These are phyloP conservation scores for Eclectus roratus DNA, from an alignment of 2,113 vertebrate genomes.

Conservation along the genomic window DNA sequence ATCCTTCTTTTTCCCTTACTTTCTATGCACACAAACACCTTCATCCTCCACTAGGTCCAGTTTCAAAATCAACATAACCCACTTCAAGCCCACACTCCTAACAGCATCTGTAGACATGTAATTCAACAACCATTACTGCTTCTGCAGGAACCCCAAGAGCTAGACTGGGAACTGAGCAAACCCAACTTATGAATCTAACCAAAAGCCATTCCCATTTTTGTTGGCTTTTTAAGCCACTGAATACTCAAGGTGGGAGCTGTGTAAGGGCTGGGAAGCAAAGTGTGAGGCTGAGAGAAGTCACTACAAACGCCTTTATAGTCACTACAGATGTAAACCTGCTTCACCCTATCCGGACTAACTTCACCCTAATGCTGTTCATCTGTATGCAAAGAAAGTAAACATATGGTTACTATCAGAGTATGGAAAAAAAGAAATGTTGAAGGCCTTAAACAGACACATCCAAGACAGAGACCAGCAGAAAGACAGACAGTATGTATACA, in stretches of 20 bases:
- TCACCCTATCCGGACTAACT: background rate
- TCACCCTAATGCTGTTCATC: background rate
- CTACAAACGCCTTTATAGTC: background rate
- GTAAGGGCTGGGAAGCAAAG: background rate
- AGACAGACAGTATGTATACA: background rate
- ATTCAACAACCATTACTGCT: background rate
- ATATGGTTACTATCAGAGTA: background rate
- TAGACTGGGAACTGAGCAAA: background rate
- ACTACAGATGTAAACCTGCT: background rate
- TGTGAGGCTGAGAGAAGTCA: background rate
- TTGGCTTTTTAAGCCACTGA: background rate
- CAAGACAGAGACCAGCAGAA: background rate
- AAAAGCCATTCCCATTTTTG: background rate
- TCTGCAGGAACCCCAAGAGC: background rate
- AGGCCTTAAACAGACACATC: background rate
- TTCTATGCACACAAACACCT: background rate
- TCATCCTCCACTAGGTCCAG: background rate
- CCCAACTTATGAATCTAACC: background rate
- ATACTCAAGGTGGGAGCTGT: background rate
- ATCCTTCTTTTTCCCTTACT: background rate
- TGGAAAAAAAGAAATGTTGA: background rate
- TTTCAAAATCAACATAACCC: background rate
- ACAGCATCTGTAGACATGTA: rapidly evolving
- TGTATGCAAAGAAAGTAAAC: background rate
- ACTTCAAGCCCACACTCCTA: background rate